Base-by-base conservation (phyloP, 2,888 invertebrate genomes). In the Morpho deidamia region DNA sequence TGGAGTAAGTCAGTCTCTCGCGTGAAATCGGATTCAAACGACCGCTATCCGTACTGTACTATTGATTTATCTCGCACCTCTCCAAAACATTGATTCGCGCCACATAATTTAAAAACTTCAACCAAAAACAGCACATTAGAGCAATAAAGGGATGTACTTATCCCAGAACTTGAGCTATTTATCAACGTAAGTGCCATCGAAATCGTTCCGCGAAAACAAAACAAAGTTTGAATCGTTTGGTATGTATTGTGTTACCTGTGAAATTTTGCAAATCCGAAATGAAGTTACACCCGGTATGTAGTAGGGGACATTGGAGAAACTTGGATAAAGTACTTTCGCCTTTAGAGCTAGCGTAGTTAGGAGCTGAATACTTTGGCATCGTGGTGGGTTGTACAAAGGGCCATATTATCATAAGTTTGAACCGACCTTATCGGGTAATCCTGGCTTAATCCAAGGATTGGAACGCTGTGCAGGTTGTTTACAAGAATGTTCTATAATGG, bases 391-490 rank as follows among this genome's bases (percentile, higher is more conserved):
- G 59, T 58, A 62, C 68, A 58, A 56, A 63, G 78, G 75, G 64
- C 65, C 71, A 71, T 76, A 86, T 87, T 86, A 85, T 81, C 86
- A 84, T 86, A 86, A 86, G 80, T 83, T 85, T 78, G 74, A 81
- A 73, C 74, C 72, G 65, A 64, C 68, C 57, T 62, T 62, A 66
- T 65, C 66, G 61, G 56, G 63, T 77, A 76, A 76, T 77, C 79
- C 71, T 51, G 63, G 69, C 68, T 68, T 81, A 81, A 81, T 76
- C 78, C 66, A 61, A 66, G 67, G 64, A 60, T 67, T 63, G 58
- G 47, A 38, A 51, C 53, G 43, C 44, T 47, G 54, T 57, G 54
- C 62, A 57, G 59, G 59, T 59, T 63, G 60, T 60, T 60, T 60
- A 58, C 55, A 56, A 43, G 44, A 49, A 50, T 37, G 48, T 51